Evolutionary conservation across 2,888 invertebrate species (phyloP).

Genomic region (Oegoconia quadripuncta): DNA sequence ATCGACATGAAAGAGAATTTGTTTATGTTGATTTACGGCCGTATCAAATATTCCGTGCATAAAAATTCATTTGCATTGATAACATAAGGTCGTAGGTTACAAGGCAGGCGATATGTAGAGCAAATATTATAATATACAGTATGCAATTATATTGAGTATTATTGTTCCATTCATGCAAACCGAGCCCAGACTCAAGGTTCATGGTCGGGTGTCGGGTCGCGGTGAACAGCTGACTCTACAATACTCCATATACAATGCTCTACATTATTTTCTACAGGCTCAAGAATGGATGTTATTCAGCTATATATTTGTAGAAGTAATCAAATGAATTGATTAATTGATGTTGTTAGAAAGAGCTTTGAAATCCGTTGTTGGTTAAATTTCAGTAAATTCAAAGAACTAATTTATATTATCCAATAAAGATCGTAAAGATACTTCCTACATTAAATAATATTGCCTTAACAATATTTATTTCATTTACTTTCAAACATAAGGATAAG

Average conservation of each 20-base stretch:
- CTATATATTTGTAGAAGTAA: too few relatives aligned
- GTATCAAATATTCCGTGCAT: neutral
- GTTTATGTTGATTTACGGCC: conserved; percentile 26
- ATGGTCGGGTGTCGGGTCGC: conserved; percentile 31
- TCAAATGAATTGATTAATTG: too few relatives aligned
- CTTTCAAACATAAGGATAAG: too few relatives aligned
- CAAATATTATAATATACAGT: conserved; percentile 18
- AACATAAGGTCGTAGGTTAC: conserved; percentile 4
- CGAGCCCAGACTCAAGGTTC: conserved; percentile 46
- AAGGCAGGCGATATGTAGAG: conserved; percentile 6
- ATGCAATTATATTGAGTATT: conserved; percentile 43
- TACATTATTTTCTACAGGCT: neutral
- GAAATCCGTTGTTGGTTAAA: too few relatives aligned
- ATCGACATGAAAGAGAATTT: conserved; percentile 36
- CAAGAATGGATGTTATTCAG: too few relatives aligned
- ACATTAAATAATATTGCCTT: too few relatives aligned
- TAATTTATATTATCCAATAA: too few relatives aligned
- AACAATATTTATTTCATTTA: too few relatives aligned
- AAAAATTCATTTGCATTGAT: neutral
- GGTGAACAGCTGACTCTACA: conserved; percentile 49
- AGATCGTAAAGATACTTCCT: too few relatives aligned
- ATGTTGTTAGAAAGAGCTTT: too few relatives aligned
- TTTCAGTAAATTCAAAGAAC: too few relatives aligned
- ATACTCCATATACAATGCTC: neutral
- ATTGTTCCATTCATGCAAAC: conserved; percentile 54